phyloP scores from a whole-genome alignment of 2,797 vertebrate species.

The Columba guinea region DNA sequence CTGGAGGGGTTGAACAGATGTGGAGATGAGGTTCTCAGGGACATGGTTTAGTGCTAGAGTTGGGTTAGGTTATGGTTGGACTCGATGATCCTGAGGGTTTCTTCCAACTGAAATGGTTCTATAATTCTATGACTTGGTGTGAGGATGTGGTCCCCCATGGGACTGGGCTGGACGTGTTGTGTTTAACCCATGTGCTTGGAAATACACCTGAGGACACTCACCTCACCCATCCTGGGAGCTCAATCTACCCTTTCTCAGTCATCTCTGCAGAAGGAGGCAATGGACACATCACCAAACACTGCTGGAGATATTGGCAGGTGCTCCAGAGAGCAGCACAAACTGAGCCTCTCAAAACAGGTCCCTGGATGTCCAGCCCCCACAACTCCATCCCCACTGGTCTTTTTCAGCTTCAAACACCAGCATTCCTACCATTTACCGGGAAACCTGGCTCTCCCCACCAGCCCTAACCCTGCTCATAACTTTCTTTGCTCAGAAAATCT shows the following conservation, averaged over 20 bases:
- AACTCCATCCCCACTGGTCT: fast-evolving
- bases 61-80: too few species aligned
- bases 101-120: too few species aligned
- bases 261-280: neutral
- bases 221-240: neutral
- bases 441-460: neutral
- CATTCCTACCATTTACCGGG: neutral
- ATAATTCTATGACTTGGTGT: too few species aligned
- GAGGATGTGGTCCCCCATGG: neutral
- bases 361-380: neutral
- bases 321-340: neutral
- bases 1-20: too few species aligned
- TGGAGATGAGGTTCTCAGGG: too few species aligned
- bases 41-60: too few species aligned
- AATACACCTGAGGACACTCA: neutral
- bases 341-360: neutral
- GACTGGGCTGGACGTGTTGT: neutral
- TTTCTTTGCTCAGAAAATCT: neutral
- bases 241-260: fast-evolving
- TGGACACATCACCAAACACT: neutral
- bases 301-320: neutral
- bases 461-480: neutral
- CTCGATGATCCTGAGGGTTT: too few species aligned
- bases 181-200: neutral
- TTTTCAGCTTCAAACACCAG: neutral